phyloP scores from a whole-genome alignment of 1,140 invertebrate genomes.

The Bombus soroeensis region DNA sequence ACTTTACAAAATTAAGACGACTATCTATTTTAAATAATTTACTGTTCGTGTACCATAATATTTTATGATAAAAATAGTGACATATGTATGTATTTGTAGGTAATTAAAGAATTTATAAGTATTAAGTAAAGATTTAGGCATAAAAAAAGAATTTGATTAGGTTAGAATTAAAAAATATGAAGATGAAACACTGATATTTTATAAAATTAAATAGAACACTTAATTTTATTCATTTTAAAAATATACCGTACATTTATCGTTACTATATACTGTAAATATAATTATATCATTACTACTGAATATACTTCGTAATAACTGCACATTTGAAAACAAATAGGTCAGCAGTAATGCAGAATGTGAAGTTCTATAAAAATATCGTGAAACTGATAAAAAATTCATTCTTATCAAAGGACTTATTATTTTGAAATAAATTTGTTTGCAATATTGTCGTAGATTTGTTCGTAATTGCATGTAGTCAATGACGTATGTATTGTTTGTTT shows the following conservation, averaged over 20 bases:
- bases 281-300: neutral
- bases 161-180: slow-evolving; percentile 17
- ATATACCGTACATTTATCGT: neutral
- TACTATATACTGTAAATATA: neutral
- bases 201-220: neutral
- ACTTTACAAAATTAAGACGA: neutral
- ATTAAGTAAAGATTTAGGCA: neutral
- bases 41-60: neutral
- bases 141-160: neutral
- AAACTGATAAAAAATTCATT: slow-evolving; percentile 9
- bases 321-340: neutral
- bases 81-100: neutral
- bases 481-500: slow-evolving; percentile 17
- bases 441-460: neutral
- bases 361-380: neutral
- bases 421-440: neutral
- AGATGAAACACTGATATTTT: neutral
- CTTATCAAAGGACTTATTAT: slow-evolving; percentile 15
- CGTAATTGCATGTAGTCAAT: neutral
- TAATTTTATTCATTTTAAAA: slow-evolving; percentile 1
- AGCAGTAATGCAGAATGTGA: neutral
- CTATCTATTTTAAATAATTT: neutral
- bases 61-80: neutral
- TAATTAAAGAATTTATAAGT: neutral
- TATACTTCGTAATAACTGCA: neutral